Percentiles rank a stretch among this genome's conserved stretches.
Evolutionary conservation across 2,113 vertebrate genomes (phyloP).

Genomic region (Semnornis frantzii): DNA sequence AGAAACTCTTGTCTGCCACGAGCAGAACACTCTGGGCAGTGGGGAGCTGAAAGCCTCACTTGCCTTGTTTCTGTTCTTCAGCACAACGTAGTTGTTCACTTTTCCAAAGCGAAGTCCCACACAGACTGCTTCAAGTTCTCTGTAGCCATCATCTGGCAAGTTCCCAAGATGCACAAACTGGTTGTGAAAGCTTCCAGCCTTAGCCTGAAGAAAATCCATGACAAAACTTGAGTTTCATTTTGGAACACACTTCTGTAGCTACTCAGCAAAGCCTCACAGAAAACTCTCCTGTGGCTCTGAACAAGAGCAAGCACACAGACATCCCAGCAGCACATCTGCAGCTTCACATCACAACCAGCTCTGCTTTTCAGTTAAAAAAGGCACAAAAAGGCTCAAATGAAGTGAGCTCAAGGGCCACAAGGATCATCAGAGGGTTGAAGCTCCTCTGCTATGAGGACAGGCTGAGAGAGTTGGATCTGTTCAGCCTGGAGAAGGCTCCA

Average conservation of each 20-base stretch:
- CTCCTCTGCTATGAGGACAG: too few species aligned
- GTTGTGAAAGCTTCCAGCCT: conserved; percentile 37
- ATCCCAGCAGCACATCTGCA: too few species aligned
- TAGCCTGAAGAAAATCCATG: neutral
- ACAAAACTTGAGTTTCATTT: neutral
- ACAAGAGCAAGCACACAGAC: neutral
- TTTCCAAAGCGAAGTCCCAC: conserved; percentile 79
- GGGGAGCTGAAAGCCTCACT: neutral
- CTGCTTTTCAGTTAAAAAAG: too few species aligned
- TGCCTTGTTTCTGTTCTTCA: conserved; percentile 79
- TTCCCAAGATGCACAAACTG: conserved; percentile 77
- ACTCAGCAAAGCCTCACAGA: neutral
- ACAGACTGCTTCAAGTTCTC: conserved; percentile 73
- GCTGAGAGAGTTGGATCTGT: too few species aligned
- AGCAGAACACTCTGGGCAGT: neutral
- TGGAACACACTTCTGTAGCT: neutral
- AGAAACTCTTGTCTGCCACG: neutral
- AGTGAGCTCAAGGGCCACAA: too few species aligned
- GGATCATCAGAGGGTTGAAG: too few species aligned
- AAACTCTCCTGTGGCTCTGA: accelerated
- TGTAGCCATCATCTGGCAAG: conserved; percentile 73
- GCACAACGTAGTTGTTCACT: conserved; percentile 73
- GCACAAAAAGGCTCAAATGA: too few species aligned
- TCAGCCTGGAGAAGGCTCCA: too few species aligned
- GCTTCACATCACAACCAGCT: too few species aligned